Conservation (phyloP, 2,888 invertebrate species). For the Sminthurinus aureus region DNA sequence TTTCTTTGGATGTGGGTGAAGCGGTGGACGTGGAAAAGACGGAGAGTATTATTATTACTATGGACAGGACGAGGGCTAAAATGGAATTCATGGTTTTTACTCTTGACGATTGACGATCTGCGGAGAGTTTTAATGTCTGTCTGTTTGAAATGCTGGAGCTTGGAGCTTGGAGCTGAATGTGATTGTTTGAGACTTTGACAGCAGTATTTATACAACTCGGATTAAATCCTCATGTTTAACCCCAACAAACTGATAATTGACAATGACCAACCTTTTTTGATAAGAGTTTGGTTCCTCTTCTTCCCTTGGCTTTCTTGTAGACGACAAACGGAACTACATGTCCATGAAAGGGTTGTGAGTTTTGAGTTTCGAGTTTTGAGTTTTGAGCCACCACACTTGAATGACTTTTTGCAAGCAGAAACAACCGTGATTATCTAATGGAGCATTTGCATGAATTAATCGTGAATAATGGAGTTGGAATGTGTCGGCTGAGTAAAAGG, state of each 20-base stretch:
- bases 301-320: not conserved
- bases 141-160: no score
- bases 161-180: not conserved
- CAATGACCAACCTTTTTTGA: not conserved
- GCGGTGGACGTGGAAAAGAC: not conserved
- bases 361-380: no score
- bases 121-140: no score
- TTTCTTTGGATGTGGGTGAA: not conserved
- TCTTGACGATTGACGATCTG: not conserved
- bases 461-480: no score
- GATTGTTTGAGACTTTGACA: not conserved
- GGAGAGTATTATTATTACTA: not conserved
- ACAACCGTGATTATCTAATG: no score
- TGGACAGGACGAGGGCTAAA: not conserved
- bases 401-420: no score
- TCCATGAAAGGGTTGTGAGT: no score
- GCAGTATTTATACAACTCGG: not conserved
- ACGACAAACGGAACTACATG: no score
- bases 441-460: no score
- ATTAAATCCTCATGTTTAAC: not conserved
- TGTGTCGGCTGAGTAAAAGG: no score
- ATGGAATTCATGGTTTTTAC: not conserved
- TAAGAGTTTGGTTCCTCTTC: not conserved
- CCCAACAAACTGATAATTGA: not conserved
- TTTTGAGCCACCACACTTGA: no score